phyloP scores from a whole-genome alignment of 2,888 invertebrate species.

The Omphaloscelis lunosa region DNA sequence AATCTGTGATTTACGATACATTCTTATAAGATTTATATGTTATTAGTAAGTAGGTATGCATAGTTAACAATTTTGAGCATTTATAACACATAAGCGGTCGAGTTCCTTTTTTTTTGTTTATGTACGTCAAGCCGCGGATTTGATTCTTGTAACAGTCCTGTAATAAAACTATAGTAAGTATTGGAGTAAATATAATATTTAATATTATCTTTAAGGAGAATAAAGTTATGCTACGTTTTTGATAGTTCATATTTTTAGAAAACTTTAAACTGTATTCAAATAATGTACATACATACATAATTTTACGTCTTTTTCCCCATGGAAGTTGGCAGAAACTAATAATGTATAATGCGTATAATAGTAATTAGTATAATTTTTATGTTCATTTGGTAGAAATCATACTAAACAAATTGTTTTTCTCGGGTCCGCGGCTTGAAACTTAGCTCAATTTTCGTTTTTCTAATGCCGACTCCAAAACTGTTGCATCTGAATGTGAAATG shows the following conservation, averaged over 20 bases:
- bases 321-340: background rate
- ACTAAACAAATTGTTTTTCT: background rate
- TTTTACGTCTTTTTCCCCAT: background rate
- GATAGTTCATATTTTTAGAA: slow-evolving; percentile 40
- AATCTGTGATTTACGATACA: slow-evolving; percentile 74
- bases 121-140: slow-evolving; percentile 26
- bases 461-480: background rate
- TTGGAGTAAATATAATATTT: background rate
- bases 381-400: background rate
- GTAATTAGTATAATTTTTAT: background rate
- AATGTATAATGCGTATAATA: slow-evolving; percentile 3
- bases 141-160: background rate
- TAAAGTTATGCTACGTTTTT: background rate
- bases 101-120: slow-evolving; percentile 56
- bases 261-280: slow-evolving; percentile 12
- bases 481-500: slow-evolving; percentile 1
- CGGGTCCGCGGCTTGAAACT: slow-evolving; percentile 15
- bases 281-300: background rate
- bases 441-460: background rate
- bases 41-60: slow-evolving; percentile 46
- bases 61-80: slow-evolving; percentile 59
- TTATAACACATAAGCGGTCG: slow-evolving; percentile 46
- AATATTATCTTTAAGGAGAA: background rate
- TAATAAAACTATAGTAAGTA: too few species aligned
- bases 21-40: slow-evolving; percentile 67